phyloP scores from a whole-genome alignment of 2,888 invertebrate species.

The Volucella zonaria region DNA sequence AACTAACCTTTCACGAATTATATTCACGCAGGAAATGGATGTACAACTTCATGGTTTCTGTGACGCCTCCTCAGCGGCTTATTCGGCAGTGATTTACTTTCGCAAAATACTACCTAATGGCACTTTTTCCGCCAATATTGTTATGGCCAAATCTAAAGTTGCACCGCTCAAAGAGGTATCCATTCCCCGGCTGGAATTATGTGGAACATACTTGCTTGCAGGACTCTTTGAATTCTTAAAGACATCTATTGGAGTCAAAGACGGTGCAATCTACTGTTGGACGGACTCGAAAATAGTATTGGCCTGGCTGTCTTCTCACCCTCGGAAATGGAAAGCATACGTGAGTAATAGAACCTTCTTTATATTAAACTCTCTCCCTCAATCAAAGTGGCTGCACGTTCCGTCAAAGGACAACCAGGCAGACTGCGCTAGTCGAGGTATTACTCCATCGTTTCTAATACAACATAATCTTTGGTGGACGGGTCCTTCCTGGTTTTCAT shows the following conservation, averaged over 20 bases:
- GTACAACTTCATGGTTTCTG: constrained; percentile 21
- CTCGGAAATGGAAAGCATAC: constrained; percentile 34
- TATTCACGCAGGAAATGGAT: not conserved
- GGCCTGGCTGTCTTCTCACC: constrained; percentile 38
- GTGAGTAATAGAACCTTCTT: constrained; percentile 33
- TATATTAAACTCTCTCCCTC: constrained; percentile 20
- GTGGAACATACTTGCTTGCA: constrained; percentile 33
- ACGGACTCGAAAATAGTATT: constrained; percentile 32
- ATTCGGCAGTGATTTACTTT: constrained; percentile 29
- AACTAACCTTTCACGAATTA: constrained; percentile 15
- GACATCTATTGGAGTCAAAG: constrained; percentile 5
- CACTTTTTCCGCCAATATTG: too few species aligned
- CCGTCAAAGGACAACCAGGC: constrained; percentile 16
- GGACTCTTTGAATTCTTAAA: constrained; percentile 16
- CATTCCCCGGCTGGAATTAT: constrained; percentile 31
- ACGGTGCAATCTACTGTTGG: constrained; percentile 20
- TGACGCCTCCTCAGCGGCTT: constrained; percentile 17
- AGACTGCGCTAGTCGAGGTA: constrained; percentile 29
- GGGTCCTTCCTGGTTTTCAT: not conserved
- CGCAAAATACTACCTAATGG: constrained; percentile 1
- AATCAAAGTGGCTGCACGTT: constrained; percentile 27
- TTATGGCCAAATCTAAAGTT: constrained; percentile 13
- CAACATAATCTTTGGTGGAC: too few species aligned
- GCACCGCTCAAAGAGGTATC: constrained; percentile 26
- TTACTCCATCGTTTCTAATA: constrained; percentile 3